Evolutionary conservation across 2,797 vertebrate genomes (phyloP).

Genomic region (Anguilla anguilla): DNA sequence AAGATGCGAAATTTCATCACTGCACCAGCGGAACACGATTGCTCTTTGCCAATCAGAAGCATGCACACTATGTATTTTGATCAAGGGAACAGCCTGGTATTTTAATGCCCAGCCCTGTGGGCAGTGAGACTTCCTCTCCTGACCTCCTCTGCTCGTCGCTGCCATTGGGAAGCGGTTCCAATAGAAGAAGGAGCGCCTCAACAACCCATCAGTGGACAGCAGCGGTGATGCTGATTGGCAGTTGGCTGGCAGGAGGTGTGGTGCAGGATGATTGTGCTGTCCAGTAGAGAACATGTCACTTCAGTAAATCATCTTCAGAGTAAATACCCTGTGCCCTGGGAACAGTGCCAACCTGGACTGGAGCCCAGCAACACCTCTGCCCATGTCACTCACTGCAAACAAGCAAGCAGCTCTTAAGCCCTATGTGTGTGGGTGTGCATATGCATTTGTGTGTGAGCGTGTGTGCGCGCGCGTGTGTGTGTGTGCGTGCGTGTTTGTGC

Average conservation of each 20-base stretch:
- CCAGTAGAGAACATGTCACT: background rate
- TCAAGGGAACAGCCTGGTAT: background rate
- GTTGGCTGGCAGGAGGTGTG: background rate
- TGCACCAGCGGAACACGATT: background rate
- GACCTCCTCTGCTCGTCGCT: background rate
- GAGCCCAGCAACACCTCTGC: background rate
- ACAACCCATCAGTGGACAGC: background rate
- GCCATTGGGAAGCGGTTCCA: background rate
- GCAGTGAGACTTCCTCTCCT: background rate
- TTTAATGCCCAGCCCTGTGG: background rate
- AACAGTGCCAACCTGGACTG: conserved; percentile 1
- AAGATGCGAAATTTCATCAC: background rate
- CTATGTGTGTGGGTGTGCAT: background rate
- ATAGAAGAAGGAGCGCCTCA: background rate
- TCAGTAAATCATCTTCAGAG: background rate
- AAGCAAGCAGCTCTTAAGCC: background rate
- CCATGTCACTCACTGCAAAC: background rate
- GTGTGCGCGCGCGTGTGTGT: no score
- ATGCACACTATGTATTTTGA: background rate
- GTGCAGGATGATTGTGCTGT: background rate
- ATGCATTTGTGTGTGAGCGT: background rate
- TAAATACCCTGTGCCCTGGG: background rate
- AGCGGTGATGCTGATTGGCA: background rate
- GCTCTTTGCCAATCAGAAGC: background rate
- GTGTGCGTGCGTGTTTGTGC: background rate